Base-by-base conservation (phyloP, 2,113 vertebrate genomes). In the Pangasianodon hypophthalmus region DNA sequence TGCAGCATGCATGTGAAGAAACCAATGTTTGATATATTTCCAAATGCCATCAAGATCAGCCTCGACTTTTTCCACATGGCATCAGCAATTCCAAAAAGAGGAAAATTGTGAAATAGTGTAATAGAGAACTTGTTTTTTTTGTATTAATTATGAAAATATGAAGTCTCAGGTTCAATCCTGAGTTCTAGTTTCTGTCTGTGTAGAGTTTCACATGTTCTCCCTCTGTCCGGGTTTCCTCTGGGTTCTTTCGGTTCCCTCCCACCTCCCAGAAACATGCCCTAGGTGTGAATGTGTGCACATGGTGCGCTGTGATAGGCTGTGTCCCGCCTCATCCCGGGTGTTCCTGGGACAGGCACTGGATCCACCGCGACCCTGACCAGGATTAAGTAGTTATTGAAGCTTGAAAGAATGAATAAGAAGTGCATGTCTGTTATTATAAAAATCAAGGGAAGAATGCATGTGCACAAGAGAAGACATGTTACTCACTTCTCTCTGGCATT, bases 1-100 rank as follows among this genome's bases (percentile, higher is more conserved):
- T 87, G 62, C 24, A 87, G 80, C 32, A 77, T 77, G 85, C 37
- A 41, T 77, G 37, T 56, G 44, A 87, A 48, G 29, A 14, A 87
- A 44, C 46, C 41, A 16, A 44, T 50, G 19, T 84, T 48, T 52
- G 44, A 26, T 89, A 24, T n/a, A 32, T 69, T 69, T 91, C 18
- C 18, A 52, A 52, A 62, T 84, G 29, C 67, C 75, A 83, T 90
- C 37, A 32, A 44, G 37, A 62, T 54, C 50, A 2, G 21, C 24
- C 37, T 2, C 21, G 21, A 24, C 46, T 41, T 82, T 48, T 62
- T 48, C 44, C 32, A 81, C 16, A 67, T 64, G 44, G 11, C 32
- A 54, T 37, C 10, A 16, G 46, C 26, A 48, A 29, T 32, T 80
- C 29, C 21, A 2, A 32, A 32, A 62, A 62, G 16, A 18, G 29